Evolutionary conservation across 2,888 invertebrate species (phyloP), one percentile per base, ranked within the genome.

Genomic region (Nebria salina): DNA sequence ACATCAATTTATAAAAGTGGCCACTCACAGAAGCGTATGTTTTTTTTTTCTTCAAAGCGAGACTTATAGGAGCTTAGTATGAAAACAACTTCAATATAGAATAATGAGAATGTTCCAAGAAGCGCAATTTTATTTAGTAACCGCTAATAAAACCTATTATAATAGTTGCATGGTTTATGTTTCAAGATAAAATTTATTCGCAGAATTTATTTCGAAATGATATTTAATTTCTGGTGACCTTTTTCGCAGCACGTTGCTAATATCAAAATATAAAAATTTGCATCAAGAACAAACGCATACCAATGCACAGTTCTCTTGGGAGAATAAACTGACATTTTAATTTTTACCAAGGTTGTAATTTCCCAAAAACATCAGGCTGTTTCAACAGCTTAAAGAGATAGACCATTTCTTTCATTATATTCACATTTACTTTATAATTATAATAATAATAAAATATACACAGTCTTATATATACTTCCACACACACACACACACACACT

Each of bases 321-420:
- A 70, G 11, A 26, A 70, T 70, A 70, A 25, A 26, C 70, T 70
- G 70, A 25, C 70, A 70, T 70, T 70, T 70, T 70, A 70, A 70
- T 70, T 70, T 70, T 70, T 34, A 34, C 34, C 25, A 70, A 25
- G 70, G 34, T 70, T 70, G 4, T 26, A 70, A 70, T 70, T 15
- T 26, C 7, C 34, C 11, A 70, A 70, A 25, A 70, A 13, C 54
- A 54, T 11, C 54, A 26, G 11, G 70, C 68, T 70, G 1, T 70
- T 70, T 54, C 54, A 54, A 54, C 54, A 54, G 8, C 54, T 54
- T 54, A 54, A 54, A 54, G 54, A 13, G 54, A 54, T 54, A 13
- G 54, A 3, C 54, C 54, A 7, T 54, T 54, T 54, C 34, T 2
- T 34, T 34, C 34, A 34, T 34, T 4, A 34, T 34, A 34, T 34